Percentiles rank a stretch among this genome's conserved stretches.
Conservation (phyloP, 2,113 vertebrate species). For the Rhea americana region DNA sequence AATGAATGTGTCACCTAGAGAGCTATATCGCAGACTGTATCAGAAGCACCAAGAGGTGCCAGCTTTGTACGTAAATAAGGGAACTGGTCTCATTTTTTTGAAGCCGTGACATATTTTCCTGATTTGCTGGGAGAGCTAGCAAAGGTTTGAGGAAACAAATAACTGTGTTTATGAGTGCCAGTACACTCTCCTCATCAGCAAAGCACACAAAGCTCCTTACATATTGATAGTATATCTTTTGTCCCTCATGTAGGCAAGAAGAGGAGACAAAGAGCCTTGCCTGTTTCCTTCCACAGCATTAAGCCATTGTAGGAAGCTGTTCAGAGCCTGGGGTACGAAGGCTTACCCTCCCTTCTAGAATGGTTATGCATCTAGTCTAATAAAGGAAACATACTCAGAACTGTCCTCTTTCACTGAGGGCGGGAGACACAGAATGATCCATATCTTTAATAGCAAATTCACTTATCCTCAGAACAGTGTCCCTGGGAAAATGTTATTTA, state of each 20-base stretch:
- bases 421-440: not conserved
- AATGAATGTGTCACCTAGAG: not conserved
- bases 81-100: not conserved
- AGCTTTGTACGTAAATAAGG: not conserved
- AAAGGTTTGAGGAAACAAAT: not conserved
- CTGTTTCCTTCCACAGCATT: not conserved
- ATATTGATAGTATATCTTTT: not conserved
- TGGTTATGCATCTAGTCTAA: not conserved
- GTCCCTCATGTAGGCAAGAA: not conserved
- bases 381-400: not conserved
- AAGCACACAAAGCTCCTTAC: not conserved
- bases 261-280: not conserved
- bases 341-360: not conserved
- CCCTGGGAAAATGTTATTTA: not conserved
- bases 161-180: not conserved
- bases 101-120: not conserved
- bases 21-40: not conserved
- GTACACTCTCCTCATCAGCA: not conserved
- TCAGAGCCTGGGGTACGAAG: not conserved
- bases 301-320: not conserved
- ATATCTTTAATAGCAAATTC: not conserved
- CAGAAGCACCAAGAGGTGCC: not conserved
- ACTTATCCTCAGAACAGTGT: not conserved
- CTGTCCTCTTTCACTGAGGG: no score
- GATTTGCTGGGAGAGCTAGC: not conserved